Percentiles rank a stretch among this genome's conserved stretches.
These are phyloP conservation scores for Larimichthys crocea DNA, from an alignment of 2,113 vertebrate species.

Conservation along the genomic window DNA sequence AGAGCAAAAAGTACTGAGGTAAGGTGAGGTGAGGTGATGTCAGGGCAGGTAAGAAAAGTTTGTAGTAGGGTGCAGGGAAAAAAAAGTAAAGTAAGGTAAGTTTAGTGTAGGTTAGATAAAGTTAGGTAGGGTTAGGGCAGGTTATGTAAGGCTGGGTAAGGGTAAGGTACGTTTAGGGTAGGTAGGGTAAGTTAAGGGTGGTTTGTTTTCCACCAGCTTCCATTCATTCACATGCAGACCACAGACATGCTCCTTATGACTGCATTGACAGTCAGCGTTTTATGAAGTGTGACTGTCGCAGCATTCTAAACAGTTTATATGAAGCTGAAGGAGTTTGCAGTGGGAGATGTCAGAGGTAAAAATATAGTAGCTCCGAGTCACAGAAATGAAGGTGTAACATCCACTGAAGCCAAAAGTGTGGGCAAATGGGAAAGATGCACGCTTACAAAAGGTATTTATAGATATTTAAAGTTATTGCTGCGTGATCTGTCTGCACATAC, in stretches of 20 bases:
- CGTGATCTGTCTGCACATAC: neutral
- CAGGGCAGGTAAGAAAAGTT: too few relatives aligned
- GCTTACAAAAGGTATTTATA: neutral
- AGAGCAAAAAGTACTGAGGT: too few relatives aligned
- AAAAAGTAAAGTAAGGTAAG: too few relatives aligned
- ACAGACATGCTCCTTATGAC: neutral
- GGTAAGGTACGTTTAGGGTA: too few relatives aligned
- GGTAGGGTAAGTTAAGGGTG: too few relatives aligned
- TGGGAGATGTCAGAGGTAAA: neutral
- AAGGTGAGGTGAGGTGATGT: too few relatives aligned
- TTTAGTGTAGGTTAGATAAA: too few relatives aligned
- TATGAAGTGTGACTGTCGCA: neutral
- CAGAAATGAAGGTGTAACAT: neutral
- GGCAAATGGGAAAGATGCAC: neutral
- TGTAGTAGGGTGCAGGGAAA: too few relatives aligned
- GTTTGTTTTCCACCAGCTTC: neutral
- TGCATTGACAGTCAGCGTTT: neutral
- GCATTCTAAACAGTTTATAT: neutral
- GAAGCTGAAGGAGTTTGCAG: neutral
- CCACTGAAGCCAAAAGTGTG: slow-evolving; percentile 11
- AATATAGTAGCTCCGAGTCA: neutral
- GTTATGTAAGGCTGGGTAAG: too few relatives aligned
- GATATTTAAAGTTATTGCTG: neutral
- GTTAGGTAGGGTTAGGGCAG: too few relatives aligned
- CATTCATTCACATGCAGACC: neutral